Conservation (phyloP, 1,140 invertebrate genomes). For the Rhynchophorus ferrugineus region DNA sequence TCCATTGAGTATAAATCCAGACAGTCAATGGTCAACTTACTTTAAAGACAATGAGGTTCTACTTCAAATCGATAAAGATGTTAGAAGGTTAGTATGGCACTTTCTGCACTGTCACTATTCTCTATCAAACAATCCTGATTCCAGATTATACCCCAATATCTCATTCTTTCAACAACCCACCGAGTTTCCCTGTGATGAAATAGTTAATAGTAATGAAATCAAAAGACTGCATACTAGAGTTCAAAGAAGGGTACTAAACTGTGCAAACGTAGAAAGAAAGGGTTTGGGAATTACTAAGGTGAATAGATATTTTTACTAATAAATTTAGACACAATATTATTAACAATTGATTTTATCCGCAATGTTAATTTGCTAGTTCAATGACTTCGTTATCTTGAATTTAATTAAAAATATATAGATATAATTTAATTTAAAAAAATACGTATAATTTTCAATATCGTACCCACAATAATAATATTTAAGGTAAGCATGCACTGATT, state of each 20-base stretch:
- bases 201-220: constrained; percentile 64
- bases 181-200: constrained; percentile 71
- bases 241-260: constrained; percentile 75
- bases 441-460: too few species aligned
- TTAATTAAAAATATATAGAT: not conserved
- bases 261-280: constrained; percentile 80
- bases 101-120: not conserved
- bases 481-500: too few species aligned
- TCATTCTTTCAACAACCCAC: constrained; percentile 94
- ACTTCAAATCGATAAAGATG: constrained; percentile 95
- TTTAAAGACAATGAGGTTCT: constrained; percentile 97
- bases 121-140: not conserved
- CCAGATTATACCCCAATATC: constrained; percentile 85
- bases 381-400: too few species aligned
- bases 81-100: constrained; percentile 47
- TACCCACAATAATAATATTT: too few species aligned
- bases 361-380: too few species aligned
- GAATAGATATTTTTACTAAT: constrained; percentile 32
- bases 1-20: constrained; percentile 88
- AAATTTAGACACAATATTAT: too few species aligned
- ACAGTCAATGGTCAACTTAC: constrained; percentile 87
- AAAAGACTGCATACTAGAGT: constrained; percentile 81
- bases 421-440: not conserved
- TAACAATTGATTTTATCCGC: constrained; percentile 2
- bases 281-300: constrained; percentile 86